Percentiles rank a stretch among this genome's conserved stretches.
phyloP scores from a whole-genome alignment of 2,113 vertebrate species.

The Tachysurus fulvidraco region DNA sequence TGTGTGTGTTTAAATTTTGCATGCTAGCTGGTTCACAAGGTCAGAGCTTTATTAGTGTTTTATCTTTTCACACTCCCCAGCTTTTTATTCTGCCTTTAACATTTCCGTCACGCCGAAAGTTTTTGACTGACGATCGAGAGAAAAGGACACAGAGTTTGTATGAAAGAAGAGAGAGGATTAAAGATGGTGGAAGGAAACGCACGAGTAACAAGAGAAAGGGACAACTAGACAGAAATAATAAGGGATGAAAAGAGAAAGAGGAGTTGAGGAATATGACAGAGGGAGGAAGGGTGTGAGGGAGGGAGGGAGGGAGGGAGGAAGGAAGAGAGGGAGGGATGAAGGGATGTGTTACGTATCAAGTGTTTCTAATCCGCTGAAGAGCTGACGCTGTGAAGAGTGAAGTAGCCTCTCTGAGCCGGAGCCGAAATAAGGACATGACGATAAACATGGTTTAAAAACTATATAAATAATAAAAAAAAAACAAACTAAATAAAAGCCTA shows the following conservation, averaged over 20 bases:
- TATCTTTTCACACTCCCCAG: not conserved
- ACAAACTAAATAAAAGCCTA: not conserved
- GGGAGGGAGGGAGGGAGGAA: not conserved
- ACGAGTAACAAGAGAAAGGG: not conserved
- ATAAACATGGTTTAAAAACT: not conserved
- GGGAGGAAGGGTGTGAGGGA: not conserved
- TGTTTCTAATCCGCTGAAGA: slow-evolving; percentile 49
- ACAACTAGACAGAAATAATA: not conserved
- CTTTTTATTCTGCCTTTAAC: not conserved
- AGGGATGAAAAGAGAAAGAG: not conserved
- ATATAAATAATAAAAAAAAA: not conserved
- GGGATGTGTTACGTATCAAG: not conserved
- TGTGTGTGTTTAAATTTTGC: not conserved
- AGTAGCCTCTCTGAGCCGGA: not conserved
- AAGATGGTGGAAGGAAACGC: not conserved
- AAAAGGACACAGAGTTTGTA: not conserved
- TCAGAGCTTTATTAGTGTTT: not conserved
- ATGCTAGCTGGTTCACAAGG: not conserved
- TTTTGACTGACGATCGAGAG: not conserved
- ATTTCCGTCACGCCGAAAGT: not conserved
- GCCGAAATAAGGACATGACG: not conserved
- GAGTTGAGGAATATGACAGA: not conserved
- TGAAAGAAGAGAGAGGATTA: not conserved
- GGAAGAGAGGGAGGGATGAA: not conserved
- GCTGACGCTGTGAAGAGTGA: slow-evolving; percentile 61